Conservation (phyloP, 1,140 invertebrate genomes). For the Listronotus bonariensis region DNA sequence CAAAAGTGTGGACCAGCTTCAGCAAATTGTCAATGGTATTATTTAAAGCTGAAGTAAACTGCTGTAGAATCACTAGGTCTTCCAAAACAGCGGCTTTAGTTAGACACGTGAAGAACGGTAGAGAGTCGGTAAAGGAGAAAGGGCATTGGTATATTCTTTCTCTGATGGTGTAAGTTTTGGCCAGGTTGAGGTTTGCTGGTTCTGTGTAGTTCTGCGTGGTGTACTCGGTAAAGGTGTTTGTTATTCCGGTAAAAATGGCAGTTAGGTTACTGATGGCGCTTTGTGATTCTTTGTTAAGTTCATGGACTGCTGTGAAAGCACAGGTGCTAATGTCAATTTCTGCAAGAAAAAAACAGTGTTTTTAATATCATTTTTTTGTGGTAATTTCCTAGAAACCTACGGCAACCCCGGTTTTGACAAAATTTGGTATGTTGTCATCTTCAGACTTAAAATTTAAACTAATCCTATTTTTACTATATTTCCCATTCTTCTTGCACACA, state of each 20-base stretch:
- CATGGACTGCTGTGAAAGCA: constrained; percentile 1
- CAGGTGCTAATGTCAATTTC: constrained; percentile 14
- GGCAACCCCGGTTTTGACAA: too few species aligned
- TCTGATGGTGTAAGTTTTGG: constrained; percentile 15
- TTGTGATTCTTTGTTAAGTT: constrained; percentile 3
- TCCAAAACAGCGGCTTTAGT: not conserved
- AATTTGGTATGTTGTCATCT: too few species aligned
- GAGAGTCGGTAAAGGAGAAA: constrained; percentile 13
- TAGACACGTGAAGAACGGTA: constrained; percentile 10
- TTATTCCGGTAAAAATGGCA: not conserved
- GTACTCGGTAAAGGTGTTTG: constrained; percentile 1
- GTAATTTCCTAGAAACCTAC: too few species aligned
- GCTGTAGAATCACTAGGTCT: constrained; percentile 10
- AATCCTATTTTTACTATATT: too few species aligned
- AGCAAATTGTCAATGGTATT: not conserved
- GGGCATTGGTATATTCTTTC: constrained; percentile 21
- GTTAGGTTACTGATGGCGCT: not conserved
- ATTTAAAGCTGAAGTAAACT: constrained; percentile 8
- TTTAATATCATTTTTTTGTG: too few species aligned
- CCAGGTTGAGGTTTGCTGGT: constrained; percentile 1
- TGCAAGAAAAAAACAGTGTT: constrained; percentile 11
- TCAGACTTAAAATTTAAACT: too few species aligned
- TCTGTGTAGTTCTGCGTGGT: constrained; percentile 4
- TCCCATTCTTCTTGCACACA: too few species aligned
- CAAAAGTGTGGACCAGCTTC: not conserved